These are phyloP conservation scores for Brachystomella parvula DNA, from an alignment of 1,140 invertebrate species.

Conservation along the genomic window DNA sequence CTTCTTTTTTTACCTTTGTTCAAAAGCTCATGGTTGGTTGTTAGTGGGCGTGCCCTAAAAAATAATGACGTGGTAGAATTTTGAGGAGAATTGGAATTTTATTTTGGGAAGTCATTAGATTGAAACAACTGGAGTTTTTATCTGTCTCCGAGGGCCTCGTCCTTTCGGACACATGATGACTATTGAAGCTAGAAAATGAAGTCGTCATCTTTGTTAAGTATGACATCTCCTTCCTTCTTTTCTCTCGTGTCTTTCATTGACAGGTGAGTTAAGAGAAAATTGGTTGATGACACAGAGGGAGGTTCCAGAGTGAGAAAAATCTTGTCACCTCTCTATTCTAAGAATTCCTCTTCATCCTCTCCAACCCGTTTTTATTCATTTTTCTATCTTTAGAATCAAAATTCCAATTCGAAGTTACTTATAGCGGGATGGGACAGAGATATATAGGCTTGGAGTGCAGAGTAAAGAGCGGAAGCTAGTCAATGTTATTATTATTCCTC, in stretches of 20 bases:
- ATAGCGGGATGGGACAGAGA: neutral
- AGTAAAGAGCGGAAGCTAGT: neutral
- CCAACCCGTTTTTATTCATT: no score
- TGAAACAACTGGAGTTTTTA: neutral
- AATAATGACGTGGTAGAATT: neutral
- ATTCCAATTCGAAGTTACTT: neutral
- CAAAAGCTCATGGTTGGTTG: neutral
- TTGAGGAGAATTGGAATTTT: neutral
- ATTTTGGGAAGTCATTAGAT: neutral
- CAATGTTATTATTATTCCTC: neutral
- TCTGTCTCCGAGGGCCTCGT: neutral
- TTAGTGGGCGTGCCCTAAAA: neutral
- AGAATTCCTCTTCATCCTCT: neutral
- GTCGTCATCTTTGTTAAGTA: neutral
- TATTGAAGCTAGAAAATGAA: neutral
- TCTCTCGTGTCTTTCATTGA: neutral
- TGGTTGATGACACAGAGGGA: neutral
- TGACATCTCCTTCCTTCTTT: neutral
- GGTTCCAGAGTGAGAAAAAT: neutral
- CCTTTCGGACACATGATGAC: neutral
- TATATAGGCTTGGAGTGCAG: neutral
- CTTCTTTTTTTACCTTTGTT: neutral
- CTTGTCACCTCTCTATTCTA: neutral
- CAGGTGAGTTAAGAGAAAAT: neutral
- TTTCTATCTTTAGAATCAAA: neutral